Evolutionary conservation across 2,797 vertebrate genomes (phyloP), one percentile per base, ranked within the genome.

Genomic region (Perodicticus potto): DNA sequence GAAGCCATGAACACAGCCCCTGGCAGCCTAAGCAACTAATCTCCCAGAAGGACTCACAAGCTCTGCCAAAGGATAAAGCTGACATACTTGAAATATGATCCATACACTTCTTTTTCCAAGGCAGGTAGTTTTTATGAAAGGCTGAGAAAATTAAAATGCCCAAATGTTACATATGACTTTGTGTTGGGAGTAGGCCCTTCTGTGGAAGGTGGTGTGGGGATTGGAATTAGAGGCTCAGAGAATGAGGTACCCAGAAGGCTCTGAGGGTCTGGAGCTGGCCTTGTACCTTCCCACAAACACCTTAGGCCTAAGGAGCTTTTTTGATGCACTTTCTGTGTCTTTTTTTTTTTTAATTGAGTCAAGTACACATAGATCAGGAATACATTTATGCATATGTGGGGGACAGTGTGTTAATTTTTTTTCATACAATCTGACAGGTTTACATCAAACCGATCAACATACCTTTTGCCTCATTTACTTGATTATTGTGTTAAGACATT

Each of bases 41-140:
- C 37, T 14, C 82, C n/a, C 5, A 25, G 76, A 63, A 82, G 6
- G 69, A 59, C 59, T 57, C 45, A 59, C 45, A 57, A 73, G 55
- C 16, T 91, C 78, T 89, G 37, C 61, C 70, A 78, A 65, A 55
- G 61, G 37, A 91, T 89, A 59, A 83, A 93, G 53, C 5, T 1
- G 40, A 94, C 93, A 91, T 88, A 91, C 49, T 59, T 89, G 78
- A 88, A 91, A 83, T 92, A 72, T 43, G 76, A 82, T 72, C 29
- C 7, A 3, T 13, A 45, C 2, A n/a, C 37, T 37, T 40, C 25
- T 77, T 93, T 89, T 74, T 81, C 65, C 40, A 77, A 91, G 80
- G 61, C 55, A 80, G 29, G 32, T 37, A 73, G 32, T 85, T 96
- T 96, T 94, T 84, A 86, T 40, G 70, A 89, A 91, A 95, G 27